Base-by-base conservation (phyloP, 2,888 invertebrate genomes). In the Drosophila paramelanica region DNA sequence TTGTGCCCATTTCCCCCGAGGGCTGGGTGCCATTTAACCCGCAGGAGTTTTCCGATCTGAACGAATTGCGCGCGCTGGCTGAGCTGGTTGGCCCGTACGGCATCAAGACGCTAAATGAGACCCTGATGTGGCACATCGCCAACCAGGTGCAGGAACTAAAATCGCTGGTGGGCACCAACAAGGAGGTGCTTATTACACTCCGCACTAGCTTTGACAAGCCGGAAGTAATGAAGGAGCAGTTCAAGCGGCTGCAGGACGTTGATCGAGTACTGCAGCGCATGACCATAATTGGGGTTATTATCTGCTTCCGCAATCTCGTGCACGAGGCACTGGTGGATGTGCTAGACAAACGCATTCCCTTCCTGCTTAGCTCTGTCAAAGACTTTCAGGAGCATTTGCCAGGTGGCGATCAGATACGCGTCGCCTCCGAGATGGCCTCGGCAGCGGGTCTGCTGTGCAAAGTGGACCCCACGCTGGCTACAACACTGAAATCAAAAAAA, bases 21-120 rank as follows among this genome's bases (percentile, higher is more conserved):
- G 97, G 97, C 11, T 96, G 97, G 56, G 96, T 98, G 77, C 98
- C 98, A 0, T 98, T 99, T 90, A 98, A 98, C 92, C 98, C 99
- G 0, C 99, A 99, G 92, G 99, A 99, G 91, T 99, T 98, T 93
- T 98, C 98, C 0, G 99, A 99, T 92, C 96, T 98, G 17, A 98
- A 96, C 93, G 99, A 99, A 91, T 93, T 99, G 52, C 94, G 98
- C 77, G 97, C 99, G 0, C 93, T 99, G 49, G 98, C 98, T 1
- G 99, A 99, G 93, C 93, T 99, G 31, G 97, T 99, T 77, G 99
- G 99, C 0, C 99, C 99, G 0, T 99, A 99, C 91, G 99, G 99
- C 5, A 98, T 99, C 95, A 99, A 99, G 90, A 95, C 97, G 87
- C 93, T 99, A 58, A 98, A 98, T 90, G 99, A 99, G 93, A 97